Evolutionary conservation across 2,113 vertebrate species (phyloP), one percentile per base, ranked within the genome.

Genomic region (Daboia siamensis): DNA sequence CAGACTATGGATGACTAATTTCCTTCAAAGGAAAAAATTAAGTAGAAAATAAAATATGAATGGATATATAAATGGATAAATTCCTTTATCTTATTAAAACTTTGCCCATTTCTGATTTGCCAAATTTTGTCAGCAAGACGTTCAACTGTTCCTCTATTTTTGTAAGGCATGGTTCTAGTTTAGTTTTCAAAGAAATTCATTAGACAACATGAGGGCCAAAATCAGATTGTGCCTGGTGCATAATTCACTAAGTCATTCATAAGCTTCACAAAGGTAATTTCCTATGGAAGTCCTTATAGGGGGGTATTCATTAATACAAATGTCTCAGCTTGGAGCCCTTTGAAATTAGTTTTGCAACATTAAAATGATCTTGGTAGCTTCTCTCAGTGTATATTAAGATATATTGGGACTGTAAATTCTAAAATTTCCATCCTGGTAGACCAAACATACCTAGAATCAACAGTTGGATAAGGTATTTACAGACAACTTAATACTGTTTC

Each of bases 11-110:
- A 57, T 91, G 52, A 69, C 56, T 86, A 88, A 29, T 74, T 92
- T 74, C 84, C 57, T 48, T 86, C 55, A 56, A 80, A 88, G 48
- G 39, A 92, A 88, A 91, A n/a, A 74, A 21, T 44, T 46, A 20
- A 85, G 24, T 56, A 89, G 59, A 89, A 88, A 89, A 91, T 74
- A 10, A 64, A 87, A 48, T 11, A 4, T n/a, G 64, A 51, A 48
- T 54, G 44, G 46, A 57, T 86, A 33, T 29, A 26, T 48, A 88
- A 33, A 51, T 51, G 48, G 7, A 51, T 51, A 51, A 7, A 46
- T 61, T 91, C 91, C 91, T 69, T 88, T 80, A 59, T 89, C 74
- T 91, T 57, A 90, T 80, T 87, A 69, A 74, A 90, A 64, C 29
- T 55, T 64, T 91, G 87, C 57, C 59, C 23, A 26, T 92, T 89